These are phyloP conservation scores for Ennomos fuscantarius DNA, from an alignment of 2,888 invertebrate genomes.

Conservation along the genomic window DNA sequence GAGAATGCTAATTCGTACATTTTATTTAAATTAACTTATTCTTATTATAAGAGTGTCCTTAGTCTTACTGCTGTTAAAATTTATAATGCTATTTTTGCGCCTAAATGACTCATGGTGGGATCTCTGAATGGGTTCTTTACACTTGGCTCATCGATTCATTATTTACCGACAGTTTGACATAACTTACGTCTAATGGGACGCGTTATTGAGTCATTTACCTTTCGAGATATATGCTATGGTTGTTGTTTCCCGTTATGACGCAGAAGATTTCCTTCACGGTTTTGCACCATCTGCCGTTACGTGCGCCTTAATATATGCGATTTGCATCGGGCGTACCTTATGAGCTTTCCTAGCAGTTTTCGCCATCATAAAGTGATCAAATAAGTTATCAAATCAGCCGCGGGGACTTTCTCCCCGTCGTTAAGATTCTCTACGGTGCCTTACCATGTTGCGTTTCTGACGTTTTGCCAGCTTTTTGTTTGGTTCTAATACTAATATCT, in stretches of 20 bases:
- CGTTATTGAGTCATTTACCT: slow-evolving; percentile 70
- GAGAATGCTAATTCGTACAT: slow-evolving; percentile 75
- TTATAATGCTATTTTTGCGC: slow-evolving; percentile 80
- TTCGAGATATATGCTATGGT: slow-evolving; percentile 50
- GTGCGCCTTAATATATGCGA: slow-evolving; percentile 63
- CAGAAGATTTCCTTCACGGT: slow-evolving; percentile 23
- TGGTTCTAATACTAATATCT: slow-evolving; percentile 65
- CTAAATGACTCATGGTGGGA: slow-evolving; percentile 76
- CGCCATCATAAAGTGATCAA: slow-evolving; percentile 84
- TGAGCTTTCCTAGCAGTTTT: slow-evolving; percentile 75
- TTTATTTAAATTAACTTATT: slow-evolving; percentile 83
- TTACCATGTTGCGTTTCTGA: slow-evolving; percentile 62
- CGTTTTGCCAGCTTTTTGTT: slow-evolving; percentile 72
- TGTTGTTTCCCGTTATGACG: slow-evolving; percentile 68
- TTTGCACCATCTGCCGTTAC: slow-evolving; percentile 56
- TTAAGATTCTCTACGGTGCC: slow-evolving; percentile 73
- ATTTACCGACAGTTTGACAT: slow-evolving; percentile 47
- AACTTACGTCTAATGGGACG: slow-evolving; percentile 40
- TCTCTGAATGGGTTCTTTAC: slow-evolving; percentile 68
- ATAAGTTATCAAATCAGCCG: slow-evolving; percentile 79
- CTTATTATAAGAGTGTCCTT: slow-evolving; percentile 74
- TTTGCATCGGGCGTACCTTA: slow-evolving; percentile 76
- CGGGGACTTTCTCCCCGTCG: slow-evolving; percentile 72
- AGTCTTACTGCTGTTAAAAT: slow-evolving; percentile 74
- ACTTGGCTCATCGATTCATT: slow-evolving; percentile 56